phyloP scores from a whole-genome alignment of 1,140 invertebrate genomes.

The Brachionus asplanchnoidis region DNA sequence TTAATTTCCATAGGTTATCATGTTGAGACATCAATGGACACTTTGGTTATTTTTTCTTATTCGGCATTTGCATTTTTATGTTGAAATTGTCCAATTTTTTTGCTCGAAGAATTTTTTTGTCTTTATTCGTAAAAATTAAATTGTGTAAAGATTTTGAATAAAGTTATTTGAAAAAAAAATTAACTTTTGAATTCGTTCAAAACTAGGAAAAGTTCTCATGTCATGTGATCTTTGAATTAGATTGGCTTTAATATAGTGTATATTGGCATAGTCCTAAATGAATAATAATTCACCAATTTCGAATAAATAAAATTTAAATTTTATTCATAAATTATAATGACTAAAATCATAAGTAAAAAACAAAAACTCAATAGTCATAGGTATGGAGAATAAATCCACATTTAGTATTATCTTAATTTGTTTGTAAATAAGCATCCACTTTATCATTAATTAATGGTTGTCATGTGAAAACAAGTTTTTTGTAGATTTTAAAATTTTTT shows the following conservation, averaged over 20 bases:
- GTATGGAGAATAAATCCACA: background rate
- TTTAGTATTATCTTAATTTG: background rate
- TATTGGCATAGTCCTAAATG: background rate
- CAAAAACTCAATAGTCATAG: background rate
- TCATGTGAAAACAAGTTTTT: background rate
- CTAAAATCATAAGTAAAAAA: background rate
- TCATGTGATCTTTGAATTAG: background rate
- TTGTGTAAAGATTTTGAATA: conserved; percentile 13
- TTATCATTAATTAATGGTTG: background rate
- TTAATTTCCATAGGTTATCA: background rate
- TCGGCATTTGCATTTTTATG: background rate
- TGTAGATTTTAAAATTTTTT: background rate
- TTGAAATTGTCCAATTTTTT: background rate
- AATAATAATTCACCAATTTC: background rate
- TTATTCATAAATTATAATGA: conserved; percentile 32
- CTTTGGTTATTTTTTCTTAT: background rate
- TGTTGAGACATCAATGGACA: background rate
- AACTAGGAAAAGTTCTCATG: background rate
- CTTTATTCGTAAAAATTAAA: background rate
- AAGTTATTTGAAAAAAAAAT: conserved; percentile 25
- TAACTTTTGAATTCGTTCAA: background rate
- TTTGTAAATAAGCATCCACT: background rate
- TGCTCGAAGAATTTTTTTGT: background rate
- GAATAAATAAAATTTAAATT: conserved; percentile 8
- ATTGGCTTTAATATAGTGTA: background rate